Conservation (phyloP, 2,888 invertebrate species). For the Petrolisthes manimaculis region DNA sequence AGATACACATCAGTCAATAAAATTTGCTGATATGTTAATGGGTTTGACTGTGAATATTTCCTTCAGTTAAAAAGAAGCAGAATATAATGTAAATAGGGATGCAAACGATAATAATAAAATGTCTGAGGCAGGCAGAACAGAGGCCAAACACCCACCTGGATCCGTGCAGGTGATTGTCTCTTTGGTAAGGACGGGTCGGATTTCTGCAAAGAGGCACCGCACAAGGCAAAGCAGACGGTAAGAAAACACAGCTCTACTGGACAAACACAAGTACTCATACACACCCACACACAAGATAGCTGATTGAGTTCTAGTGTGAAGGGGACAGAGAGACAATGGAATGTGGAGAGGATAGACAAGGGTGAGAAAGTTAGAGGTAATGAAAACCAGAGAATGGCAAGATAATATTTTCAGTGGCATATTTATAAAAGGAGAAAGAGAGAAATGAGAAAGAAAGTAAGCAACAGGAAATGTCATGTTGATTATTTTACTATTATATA, state of each 20-base stretch:
- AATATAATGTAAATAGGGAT: no score
- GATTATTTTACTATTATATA: no score
- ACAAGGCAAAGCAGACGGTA: slow-evolving; percentile 4
- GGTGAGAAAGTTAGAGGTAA: neutral
- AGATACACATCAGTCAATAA: no score
- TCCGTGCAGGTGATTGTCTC: slow-evolving; percentile 61
- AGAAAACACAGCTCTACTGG: slow-evolving; percentile 8
- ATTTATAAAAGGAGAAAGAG: neutral
- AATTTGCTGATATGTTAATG: no score
- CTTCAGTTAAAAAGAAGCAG: no score
- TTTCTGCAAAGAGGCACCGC: slow-evolving; percentile 56
- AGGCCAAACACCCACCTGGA: slow-evolving; percentile 53
- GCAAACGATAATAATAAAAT: neutral
- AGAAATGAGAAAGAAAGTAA: neutral
- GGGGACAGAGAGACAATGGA: neutral
- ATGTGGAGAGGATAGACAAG: neutral
- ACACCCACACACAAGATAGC: neutral
- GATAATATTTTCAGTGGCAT: neutral
- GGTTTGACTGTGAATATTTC: no score
- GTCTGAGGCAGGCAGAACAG: neutral
- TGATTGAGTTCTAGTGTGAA: neutral
- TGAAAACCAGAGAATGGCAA: neutral
- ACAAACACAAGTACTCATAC: slow-evolving; percentile 25
- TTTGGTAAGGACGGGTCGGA: slow-evolving; percentile 57
- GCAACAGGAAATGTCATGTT: neutral